Evolutionary conservation across 2,888 invertebrate species (phyloP).

Genomic region (Odontomyia ornata): DNA sequence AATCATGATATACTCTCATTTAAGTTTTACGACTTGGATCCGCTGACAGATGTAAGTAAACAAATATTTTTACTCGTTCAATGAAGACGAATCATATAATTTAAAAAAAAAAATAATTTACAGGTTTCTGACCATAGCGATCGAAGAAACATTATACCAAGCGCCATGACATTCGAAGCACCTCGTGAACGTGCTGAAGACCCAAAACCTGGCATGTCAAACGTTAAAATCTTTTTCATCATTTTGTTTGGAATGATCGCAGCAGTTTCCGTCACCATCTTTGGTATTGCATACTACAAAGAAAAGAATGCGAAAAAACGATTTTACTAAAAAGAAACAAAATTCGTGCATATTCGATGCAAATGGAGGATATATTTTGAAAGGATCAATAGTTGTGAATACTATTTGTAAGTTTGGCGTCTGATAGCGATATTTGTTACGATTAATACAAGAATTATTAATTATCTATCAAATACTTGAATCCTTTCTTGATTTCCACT

Average conservation of each 20-base stretch:
- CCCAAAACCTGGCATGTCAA: slow-evolving; percentile 86
- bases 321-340: slow-evolving; percentile 63
- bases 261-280: slow-evolving; percentile 82
- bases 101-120: slow-evolving; percentile 58
- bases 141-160: slow-evolving; percentile 84
- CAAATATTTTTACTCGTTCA: slow-evolving; percentile 17
- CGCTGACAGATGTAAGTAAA: slow-evolving; percentile 40
- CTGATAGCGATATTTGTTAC: slow-evolving; percentile 36
- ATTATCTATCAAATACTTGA: no score
- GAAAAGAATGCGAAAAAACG: slow-evolving; percentile 91
- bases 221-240: slow-evolving; percentile 88
- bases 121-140: slow-evolving; percentile 68
- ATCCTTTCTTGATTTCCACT: no score
- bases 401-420: no score
- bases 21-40: slow-evolving; percentile 90
- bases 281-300: slow-evolving; percentile 93
- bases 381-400: no score
- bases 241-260: slow-evolving; percentile 86
- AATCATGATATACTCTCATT: slow-evolving; percentile 94
- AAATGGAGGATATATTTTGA: slow-evolving; percentile 1
- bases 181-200: slow-evolving; percentile 93
- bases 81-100: not conserved
- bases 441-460: no score
- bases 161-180: slow-evolving; percentile 87
- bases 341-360: not conserved